Evolutionary conservation across 1,140 invertebrate genomes (phyloP), one percentile per base, ranked within the genome.

Genomic region (Babylonia areolata): DNA sequence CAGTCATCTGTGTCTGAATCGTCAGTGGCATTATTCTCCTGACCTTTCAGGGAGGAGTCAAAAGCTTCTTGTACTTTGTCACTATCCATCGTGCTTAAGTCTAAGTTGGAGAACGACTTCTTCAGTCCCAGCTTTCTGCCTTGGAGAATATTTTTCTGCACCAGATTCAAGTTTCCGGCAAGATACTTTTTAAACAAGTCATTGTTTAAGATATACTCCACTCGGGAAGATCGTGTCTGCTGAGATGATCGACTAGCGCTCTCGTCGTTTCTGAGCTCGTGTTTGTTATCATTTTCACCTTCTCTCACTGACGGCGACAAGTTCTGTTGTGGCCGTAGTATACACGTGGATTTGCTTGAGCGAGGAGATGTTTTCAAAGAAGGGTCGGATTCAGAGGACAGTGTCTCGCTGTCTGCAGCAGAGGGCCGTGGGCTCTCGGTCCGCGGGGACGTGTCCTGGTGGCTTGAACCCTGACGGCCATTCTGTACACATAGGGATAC

Each of bases 111-210:
- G n/a, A 86, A 79, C 3, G 85, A 81, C n/a, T 86, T 86, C 33
- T 64, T 81, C 79, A 86, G 46, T 20, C 85, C 78, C 9, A 40
- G 51, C 33, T 86, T 86, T 23, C 71, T 51, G 5, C 33, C 37
- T 31, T 17, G 17, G n/a, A 81, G 79, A 20, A 86, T 71, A n/a
- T 82, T 86, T 69, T 82, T 69, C 58, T 87, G 77, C 64, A 87
- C 31, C 5, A 54, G 23, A 37, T 85, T 83, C 9, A 83, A 78
- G 40, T 85, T 82, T 31, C 69, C 54, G 9, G 77, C 37, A 51
- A 87, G 77, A 85, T 87, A 83, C 75, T 87, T 87, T 75, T 73
- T 84, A 33, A 87, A 87, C 31, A 87, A 35, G 33, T 81, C 39
- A n/a, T 87, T 87, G n/a, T 37, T 81, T 9, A 87, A 42, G 15